Base-by-base conservation (phyloP, 2,797 vertebrate genomes). In the Simalia tracyae region DNA sequence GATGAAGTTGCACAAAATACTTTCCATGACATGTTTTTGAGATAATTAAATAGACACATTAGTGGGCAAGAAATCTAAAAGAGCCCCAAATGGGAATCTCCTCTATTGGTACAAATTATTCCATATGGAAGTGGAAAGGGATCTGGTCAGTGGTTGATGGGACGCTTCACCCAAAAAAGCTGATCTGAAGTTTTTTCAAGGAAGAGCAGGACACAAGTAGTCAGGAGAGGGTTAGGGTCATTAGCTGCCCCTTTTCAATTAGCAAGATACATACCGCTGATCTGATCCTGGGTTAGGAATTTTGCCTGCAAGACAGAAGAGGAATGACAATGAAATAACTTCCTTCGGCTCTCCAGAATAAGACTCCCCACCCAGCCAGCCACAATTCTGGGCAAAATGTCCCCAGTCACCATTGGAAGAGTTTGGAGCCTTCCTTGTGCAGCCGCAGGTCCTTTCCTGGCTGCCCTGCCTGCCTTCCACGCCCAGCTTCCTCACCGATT, bases 281-380 rank as follows among this genome's bases (percentile, higher is more conserved):
- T 99, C 92, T 99, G 98, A 97, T 97, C 97, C 95, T 99, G 99
- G 88, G 99, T 98, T 94, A 99, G 98, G 94, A 99, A 99, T 96
- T 99, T 99, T 17, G 99, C 99, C 99, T 99, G 97, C 7, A 93
- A 72, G 22, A 94, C 28, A 3, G 68, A 95, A 90, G 92, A 81
- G 9, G 42, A 46, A 46, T 24, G 46, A 46, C 72, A 0, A 81
- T 81, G 42, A 81, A 46, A 46, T 1, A 5, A 11, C 4, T 9
- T 46, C 36, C 99, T 96, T 99, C 99, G 15, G 99, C 99, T 24
- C 99, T 99, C 96, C 9, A 92, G 57, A 63, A 94, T 24, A 4
- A 95, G 89, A 93, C 28, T 24, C n/a, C 15, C 81, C 59, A 22
- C 0, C 17, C n/a, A 46, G 2, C 14, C n/a, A 17, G 0, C 42